Evolutionary conservation across 1,140 invertebrate species (phyloP).

Genomic region (Drosophila busckii): DNA sequence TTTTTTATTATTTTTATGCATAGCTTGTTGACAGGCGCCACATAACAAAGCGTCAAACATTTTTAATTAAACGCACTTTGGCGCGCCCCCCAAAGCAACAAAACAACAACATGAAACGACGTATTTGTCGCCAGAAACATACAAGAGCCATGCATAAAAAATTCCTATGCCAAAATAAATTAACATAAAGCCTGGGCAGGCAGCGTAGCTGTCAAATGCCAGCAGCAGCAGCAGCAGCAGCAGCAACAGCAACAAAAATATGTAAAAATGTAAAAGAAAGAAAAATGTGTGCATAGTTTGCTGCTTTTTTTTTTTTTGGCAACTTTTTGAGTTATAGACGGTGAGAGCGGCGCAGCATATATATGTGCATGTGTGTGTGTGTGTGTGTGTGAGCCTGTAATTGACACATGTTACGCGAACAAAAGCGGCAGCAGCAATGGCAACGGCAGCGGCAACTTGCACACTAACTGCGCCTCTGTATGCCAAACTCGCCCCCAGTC

Average conservation of each 20-base stretch:
- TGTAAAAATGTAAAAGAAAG: constrained; percentile 72
- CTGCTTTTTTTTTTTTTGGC: constrained; percentile 74
- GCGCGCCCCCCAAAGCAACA: constrained; percentile 1
- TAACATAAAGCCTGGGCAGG: constrained; percentile 55
- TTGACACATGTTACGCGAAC: constrained; percentile 76
- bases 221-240: no score
- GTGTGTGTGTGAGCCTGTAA: constrained; percentile 59
- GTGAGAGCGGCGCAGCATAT: constrained; percentile 31
- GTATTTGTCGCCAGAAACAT: constrained; percentile 27
- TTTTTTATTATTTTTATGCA: no score
- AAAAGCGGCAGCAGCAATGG: constrained; percentile 41
- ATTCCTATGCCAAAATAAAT: constrained; percentile 59
- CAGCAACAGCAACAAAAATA: no score
- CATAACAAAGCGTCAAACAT: no score
- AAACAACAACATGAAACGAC: constrained; percentile 28
- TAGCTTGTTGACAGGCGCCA: no score
- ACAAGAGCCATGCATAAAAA: constrained; percentile 9
- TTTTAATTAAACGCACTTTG: constrained; percentile 35
- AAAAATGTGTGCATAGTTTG: constrained; percentile 74
- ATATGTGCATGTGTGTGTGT: constrained; percentile 25
- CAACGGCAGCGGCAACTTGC: constrained; percentile 20
- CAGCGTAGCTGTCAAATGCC: constrained; percentile 66
- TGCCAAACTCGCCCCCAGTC: constrained; percentile 24
- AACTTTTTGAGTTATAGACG: constrained; percentile 73
- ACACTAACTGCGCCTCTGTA: constrained; percentile 20